Base-by-base conservation (phyloP, 2,888 invertebrate species). In the Dysmachus trigonus region DNA sequence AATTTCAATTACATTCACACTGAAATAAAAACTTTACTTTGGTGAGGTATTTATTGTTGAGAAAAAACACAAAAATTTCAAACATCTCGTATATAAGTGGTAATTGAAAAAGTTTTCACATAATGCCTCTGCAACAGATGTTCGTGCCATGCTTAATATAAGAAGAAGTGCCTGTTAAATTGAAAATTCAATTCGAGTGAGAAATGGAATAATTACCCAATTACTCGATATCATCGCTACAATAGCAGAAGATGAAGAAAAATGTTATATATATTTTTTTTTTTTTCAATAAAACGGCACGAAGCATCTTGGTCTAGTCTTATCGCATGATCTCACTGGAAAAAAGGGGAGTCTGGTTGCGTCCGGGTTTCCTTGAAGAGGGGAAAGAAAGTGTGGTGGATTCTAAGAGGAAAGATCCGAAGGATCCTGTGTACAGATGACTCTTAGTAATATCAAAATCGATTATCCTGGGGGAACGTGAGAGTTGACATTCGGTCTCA, bases 391-490 rank as follows among this genome's bases (percentile, higher is more conserved):
- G 22, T n/a, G n/a, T n/a, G n/a, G n/a, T n/a, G n/a, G n/a, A n/a
- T n/a, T n/a, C n/a, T n/a, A n/a, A n/a, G n/a, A n/a, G 18, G 22
- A 62, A 62, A 62, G 62, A 22, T 62, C 62, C 62, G 10, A 27
- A 7, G 62, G 10, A 62, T 22, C 62, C 62, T 15, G 47, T 62
- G 62, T 62, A 22, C 62, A 62, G 62, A 62, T 22, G 62, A 22
- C 22, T 18, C 10, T 62, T 62, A 10, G 62, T 73, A 73, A 73
- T 73, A 73, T 73, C 73, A 73, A 31, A 73, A 73, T 73, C 73
- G 73, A 73, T 73, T 73, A 73, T 73, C 73, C 35, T 2, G 62
- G 73, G 31, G 2, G 73, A 73, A 73, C 73, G 73, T 73, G 73
- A 31, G 73, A 73, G 73, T 73, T 73, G 73, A 73, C 73, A 73